These are phyloP conservation scores for Indicator maculatus DNA, from an alignment of 2,113 vertebrate genomes.

Conservation along the genomic window DNA sequence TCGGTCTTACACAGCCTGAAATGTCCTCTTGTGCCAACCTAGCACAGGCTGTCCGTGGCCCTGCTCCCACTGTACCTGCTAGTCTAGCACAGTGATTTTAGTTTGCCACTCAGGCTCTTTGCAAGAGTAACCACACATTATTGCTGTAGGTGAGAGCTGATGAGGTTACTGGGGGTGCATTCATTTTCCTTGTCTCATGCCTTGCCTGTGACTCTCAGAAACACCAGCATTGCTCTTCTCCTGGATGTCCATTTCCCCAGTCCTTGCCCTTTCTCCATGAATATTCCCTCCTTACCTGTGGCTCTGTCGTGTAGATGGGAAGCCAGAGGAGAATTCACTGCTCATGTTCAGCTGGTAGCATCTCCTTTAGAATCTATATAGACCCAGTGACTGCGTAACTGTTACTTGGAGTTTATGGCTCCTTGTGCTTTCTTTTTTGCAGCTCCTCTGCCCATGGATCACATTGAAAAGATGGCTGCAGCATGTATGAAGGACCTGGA, in stretches of 20 bases:
- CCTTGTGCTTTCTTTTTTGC: constrained; percentile 37
- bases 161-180: background rate
- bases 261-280: background rate
- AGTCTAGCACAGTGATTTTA: background rate
- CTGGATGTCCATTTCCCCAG: background rate
- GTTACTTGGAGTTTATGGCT: background rate
- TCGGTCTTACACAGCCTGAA: background rate
- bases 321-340: background rate
- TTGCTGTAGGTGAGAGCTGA: background rate
- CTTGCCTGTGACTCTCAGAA: background rate
- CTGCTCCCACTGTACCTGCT: background rate
- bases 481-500: constrained; percentile 91
- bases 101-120: background rate
- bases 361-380: background rate
- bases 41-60: background rate
- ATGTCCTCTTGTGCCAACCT: background rate
- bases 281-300: background rate
- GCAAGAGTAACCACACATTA: background rate
- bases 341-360: background rate
- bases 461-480: constrained; percentile 92
- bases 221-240: background rate
- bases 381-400: background rate
- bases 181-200: background rate
- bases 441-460: constrained; percentile 93
- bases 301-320: background rate